Evolutionary conservation across 2,113 vertebrate species (phyloP), one percentile per base, ranked within the genome.

Genomic region (Oreochromis niloticus): DNA sequence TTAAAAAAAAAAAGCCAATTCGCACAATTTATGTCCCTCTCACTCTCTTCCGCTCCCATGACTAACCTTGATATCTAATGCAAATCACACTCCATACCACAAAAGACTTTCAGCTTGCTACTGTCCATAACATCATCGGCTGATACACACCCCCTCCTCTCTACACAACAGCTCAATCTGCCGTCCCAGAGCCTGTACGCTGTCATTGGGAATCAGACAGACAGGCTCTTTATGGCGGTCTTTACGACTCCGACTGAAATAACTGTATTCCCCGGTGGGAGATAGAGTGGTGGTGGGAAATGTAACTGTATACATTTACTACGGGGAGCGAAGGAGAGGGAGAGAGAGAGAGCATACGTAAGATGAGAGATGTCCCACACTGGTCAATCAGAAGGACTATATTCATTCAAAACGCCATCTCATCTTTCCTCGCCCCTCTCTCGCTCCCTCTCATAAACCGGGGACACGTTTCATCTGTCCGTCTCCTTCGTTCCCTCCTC

Each of bases 161-260:
- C 71, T 71, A 48, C 68, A 75, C 92, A 85, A 88, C 91, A 87
- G 85, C 90, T 90, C 88, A 87, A 92, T 92, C 85, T 90, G 83
- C 85, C 85, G 81, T 89, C 89, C 36, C 83, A 32, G 85, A 92
- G 88, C 82, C 90, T 84, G 88, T 83, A 93, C 84, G 81, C 87
- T 92, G 89, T 94, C 94, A 91, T 83, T 87, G 93, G 83, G 92
- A 93, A 93, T 94, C 93, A 94, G 92, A 94, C 91, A 92, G 91
- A 90, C 93, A 91, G 90, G 87, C 91, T 95, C 91, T 95, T 94
- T 94, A 93, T 94, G 87, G 93, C 52, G 55, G 83, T 95, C 91
- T 95, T 95, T 94, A 93, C 87, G 91, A 95, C 92, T 94, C 90
- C 39, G 75, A 92, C 93, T 92, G 92, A 95, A 95, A 94, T 94